Evolutionary conservation across 2,113 vertebrate genomes (phyloP).

Genomic region (Sakesphorus luctuosus): DNA sequence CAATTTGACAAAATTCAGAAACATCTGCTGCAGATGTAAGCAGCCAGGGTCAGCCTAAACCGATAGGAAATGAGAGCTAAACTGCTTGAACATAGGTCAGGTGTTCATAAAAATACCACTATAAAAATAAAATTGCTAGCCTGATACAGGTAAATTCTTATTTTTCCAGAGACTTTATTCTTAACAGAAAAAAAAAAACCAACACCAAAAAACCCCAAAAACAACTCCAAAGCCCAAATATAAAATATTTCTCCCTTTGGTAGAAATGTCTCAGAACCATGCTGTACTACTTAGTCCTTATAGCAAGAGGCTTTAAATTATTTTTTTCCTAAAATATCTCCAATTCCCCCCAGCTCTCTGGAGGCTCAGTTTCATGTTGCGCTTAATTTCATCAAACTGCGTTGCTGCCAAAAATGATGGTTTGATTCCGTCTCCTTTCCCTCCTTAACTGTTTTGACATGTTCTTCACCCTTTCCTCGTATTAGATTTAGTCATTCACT

Average conservation of each 20-base stretch:
- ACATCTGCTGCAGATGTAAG: background rate
- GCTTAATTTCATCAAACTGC: slow-evolving; percentile 34
- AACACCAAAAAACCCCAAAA: no score
- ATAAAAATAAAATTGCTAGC: background rate
- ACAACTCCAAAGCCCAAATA: no score
- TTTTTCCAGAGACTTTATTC: background rate
- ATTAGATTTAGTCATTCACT: background rate
- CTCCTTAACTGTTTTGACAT: slow-evolving; percentile 1
- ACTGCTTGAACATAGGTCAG: background rate
- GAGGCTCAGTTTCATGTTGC: background rate
- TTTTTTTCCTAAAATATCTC: background rate
- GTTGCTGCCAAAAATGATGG: background rate
- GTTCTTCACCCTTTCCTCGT: background rate
- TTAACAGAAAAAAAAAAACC: background rate
- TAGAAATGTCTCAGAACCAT: background rate
- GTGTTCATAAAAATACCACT: background rate
- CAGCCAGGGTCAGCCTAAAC: background rate
- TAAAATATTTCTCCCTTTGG: background rate
- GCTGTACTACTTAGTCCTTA: background rate
- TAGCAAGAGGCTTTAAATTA: background rate
- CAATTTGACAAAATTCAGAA: background rate
- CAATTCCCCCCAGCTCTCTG: background rate
- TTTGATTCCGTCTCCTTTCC: slow-evolving; percentile 34
- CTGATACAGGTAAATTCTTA: background rate
- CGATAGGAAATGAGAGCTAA: background rate